Conservation (phyloP, 2,888 invertebrate genomes). For the Lycocerus yunnanus region DNA sequence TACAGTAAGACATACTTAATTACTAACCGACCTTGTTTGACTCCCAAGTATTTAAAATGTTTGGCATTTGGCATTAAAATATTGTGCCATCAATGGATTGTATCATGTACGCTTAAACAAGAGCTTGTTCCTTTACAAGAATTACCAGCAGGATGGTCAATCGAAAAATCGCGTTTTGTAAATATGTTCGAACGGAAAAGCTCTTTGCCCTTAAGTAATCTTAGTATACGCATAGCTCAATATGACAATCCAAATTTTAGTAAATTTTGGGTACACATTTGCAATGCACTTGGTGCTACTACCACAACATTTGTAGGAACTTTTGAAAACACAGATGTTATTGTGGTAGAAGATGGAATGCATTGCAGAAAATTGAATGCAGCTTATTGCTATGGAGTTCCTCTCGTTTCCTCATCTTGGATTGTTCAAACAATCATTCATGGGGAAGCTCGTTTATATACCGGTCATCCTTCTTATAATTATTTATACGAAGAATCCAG, state of each 20-base stretch:
- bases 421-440: conserved; percentile 70
- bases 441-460: conserved; percentile 51
- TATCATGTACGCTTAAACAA: conserved; percentile 61
- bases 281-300: conserved; percentile 55
- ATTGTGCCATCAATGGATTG: conserved; percentile 74
- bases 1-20: conserved; percentile 64
- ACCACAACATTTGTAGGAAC: conserved; percentile 8
- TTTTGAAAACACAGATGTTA: conserved; percentile 46
- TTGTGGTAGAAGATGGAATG: conserved; percentile 68
- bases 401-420: conserved; percentile 72
- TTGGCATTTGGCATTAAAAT: conserved; percentile 68
- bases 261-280: conserved; percentile 66
- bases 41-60: conserved; percentile 75
- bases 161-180: conserved; percentile 57
- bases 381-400: conserved; percentile 63
- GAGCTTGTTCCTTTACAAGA: conserved; percentile 55
- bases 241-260: conserved; percentile 58
- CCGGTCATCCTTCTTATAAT: conserved; percentile 21
- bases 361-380: conserved; percentile 59
- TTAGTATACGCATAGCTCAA: conserved; percentile 47
- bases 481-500: conserved; percentile 14
- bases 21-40: conserved; percentile 72
- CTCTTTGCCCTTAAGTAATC: conserved; percentile 45
- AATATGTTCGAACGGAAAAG: conserved; percentile 50
- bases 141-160: conserved; percentile 67